phyloP scores from a whole-genome alignment of 2,888 invertebrate genomes.

The Cephus runcator region DNA sequence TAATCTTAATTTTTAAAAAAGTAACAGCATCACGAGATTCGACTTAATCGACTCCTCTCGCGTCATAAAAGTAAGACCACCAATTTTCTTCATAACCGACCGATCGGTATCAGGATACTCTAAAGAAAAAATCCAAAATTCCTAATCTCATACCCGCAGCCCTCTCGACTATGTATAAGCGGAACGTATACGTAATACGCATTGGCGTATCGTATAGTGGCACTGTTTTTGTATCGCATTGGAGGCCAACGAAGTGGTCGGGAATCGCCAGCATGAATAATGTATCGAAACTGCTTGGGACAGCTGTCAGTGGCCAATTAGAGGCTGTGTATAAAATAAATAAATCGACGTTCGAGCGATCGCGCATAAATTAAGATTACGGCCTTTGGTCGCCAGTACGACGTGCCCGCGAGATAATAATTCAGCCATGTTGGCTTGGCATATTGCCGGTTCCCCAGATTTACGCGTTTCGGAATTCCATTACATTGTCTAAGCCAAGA shows the following conservation, averaged over 20 bases:
- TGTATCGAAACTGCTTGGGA: slow-evolving; percentile 30
- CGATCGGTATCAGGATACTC: background rate
- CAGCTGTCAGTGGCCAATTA: slow-evolving; percentile 53
- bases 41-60: background rate
- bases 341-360: slow-evolving; percentile 44
- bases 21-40: background rate
- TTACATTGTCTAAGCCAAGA: background rate
- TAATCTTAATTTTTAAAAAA: background rate
- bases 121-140: background rate
- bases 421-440: background rate
- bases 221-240: background rate
- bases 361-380: slow-evolving; percentile 46
- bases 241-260: slow-evolving; percentile 12
- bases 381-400: slow-evolving; percentile 33
- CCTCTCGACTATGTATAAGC: background rate
- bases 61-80: background rate
- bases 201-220: background rate
- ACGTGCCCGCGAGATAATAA: slow-evolving; percentile 5
- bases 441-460: background rate
- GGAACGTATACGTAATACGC: background rate
- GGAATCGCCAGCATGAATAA: slow-evolving; percentile 39
- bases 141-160: background rate
- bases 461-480: background rate
- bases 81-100: background rate
- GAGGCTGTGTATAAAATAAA: slow-evolving; percentile 44